phyloP scores from a whole-genome alignment of 2,113 vertebrate species.

The Trematomus loennbergii region DNA sequence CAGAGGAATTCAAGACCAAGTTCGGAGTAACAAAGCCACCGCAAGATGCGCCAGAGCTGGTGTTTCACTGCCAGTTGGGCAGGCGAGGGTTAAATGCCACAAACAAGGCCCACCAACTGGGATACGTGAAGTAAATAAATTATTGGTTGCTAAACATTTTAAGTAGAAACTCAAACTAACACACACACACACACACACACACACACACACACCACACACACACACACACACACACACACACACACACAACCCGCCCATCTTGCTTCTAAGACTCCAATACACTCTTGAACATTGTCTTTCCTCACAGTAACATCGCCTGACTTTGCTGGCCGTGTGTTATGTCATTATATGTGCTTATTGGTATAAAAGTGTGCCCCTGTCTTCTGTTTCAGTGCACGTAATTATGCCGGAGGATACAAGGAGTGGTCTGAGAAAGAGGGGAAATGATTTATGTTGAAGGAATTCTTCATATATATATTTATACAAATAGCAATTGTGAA shows the following conservation, averaged over 20 bases:
- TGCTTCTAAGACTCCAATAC: not conserved
- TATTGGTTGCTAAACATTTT: not conserved
- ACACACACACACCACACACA: not conserved
- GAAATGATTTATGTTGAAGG: constrained; percentile 57
- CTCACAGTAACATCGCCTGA: not conserved
- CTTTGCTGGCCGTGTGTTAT: not conserved
- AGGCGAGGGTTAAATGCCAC: constrained; percentile 79
- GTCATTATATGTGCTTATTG: not conserved
- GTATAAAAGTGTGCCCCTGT: not conserved
- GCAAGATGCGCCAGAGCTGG: constrained; percentile 78
- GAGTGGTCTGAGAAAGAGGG: constrained; percentile 83
- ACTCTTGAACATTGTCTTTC: not conserved
- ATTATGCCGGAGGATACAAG: constrained; percentile 83
- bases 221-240: too few species aligned
- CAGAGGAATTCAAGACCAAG: constrained; percentile 79
- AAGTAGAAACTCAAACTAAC: too few species aligned
- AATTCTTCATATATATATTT: not conserved
- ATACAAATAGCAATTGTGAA: not conserved
- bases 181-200: not conserved
- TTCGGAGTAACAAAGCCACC: constrained; percentile 82
- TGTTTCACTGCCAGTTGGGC: constrained; percentile 88
- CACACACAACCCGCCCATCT: not conserved
- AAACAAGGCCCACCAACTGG: constrained; percentile 76
- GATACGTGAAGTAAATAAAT: constrained; percentile 80
- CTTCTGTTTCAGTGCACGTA: constrained; percentile 80